Conservation (phyloP, 2,888 invertebrate species). For the Eupithecia abbreviata region DNA sequence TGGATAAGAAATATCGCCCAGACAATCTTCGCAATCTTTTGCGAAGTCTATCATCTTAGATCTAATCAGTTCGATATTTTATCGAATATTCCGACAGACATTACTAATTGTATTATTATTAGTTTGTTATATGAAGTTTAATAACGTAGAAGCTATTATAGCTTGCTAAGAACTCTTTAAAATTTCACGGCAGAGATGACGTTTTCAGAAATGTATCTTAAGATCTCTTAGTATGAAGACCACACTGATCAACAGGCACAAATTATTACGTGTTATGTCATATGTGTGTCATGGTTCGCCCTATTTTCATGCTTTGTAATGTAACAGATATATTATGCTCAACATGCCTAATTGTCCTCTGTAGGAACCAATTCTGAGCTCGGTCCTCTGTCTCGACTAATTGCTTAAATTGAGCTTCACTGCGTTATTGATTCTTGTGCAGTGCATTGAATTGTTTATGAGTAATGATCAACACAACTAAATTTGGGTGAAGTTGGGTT, state of each 20-base stretch:
- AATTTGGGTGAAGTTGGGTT: neutral
- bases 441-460: slow-evolving; percentile 11
- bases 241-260: neutral
- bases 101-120: neutral
- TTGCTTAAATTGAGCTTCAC: slow-evolving; percentile 30
- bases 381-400: slow-evolving; percentile 22
- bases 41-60: slow-evolving; percentile 30
- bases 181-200: neutral
- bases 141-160: neutral
- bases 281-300: neutral
- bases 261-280: neutral
- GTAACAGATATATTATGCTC: neutral
- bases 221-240: neutral
- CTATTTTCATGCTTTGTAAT: neutral
- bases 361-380: slow-evolving; percentile 9
- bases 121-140: neutral
- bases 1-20: slow-evolving; percentile 21
- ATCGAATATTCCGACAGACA: neutral
- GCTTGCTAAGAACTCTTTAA: neutral
- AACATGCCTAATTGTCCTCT: neutral
- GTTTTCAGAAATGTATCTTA: neutral
- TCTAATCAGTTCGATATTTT: slow-evolving; percentile 16
- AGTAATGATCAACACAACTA: neutral
- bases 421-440: slow-evolving; percentile 24
- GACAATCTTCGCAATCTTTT: slow-evolving; percentile 24